A percentile compares a stretch with the other conserved stretches of the same genome.
phyloP scores from a whole-genome alignment of 2,113 vertebrate species.

The Maccullochella peelii region DNA sequence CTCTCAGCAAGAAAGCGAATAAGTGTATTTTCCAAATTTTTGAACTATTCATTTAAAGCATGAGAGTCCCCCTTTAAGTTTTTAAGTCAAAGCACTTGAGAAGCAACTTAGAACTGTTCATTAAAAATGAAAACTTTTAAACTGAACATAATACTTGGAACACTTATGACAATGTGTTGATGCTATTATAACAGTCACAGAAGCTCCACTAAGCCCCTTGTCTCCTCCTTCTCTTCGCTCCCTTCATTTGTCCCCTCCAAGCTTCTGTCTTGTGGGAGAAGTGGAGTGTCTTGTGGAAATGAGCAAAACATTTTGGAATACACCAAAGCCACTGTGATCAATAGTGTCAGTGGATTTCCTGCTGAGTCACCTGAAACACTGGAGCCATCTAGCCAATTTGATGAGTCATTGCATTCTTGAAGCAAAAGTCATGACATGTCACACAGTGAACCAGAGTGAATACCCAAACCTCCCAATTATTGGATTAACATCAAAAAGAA shows the following conservation, averaged over 20 bases:
- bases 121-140: neutral
- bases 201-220: constrained; percentile 35
- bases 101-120: neutral
- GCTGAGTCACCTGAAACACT: constrained; percentile 72
- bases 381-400: constrained; percentile 53
- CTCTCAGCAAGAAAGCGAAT: neutral
- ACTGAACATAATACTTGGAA: neutral
- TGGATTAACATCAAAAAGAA: constrained; percentile 66
- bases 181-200: neutral
- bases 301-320: constrained; percentile 27
- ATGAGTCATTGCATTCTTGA: constrained; percentile 74
- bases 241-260: neutral
- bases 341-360: constrained; percentile 52
- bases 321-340: constrained; percentile 40
- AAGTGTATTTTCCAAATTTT: neutral
- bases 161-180: neutral
- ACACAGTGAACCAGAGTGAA: constrained; percentile 54
- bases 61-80: neutral
- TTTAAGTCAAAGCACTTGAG: neutral
- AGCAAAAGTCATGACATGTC: constrained; percentile 64
- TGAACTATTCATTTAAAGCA: neutral
- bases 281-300: constrained; percentile 13
- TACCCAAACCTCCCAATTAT: constrained; percentile 59
- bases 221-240: constrained; percentile 13
- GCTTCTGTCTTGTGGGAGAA: neutral